Conservation (phyloP, 2,888 invertebrate genomes). For the Xestia rhomboidea region DNA sequence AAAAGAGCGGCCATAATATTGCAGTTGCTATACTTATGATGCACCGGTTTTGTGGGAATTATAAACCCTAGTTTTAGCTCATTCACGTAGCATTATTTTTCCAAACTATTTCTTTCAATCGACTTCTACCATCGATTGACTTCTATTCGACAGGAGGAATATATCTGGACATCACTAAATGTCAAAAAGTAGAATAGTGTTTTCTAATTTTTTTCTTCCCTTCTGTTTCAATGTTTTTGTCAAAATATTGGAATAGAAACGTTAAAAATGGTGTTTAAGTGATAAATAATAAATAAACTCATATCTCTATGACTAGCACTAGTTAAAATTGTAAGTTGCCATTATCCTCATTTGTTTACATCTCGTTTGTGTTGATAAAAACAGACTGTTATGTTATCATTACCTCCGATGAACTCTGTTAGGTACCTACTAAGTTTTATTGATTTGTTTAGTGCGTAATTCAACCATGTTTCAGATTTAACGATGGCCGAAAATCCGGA, state of each 20-base stretch:
- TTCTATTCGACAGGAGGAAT: not conserved
- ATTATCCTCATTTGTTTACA: not conserved
- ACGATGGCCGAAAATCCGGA: slow-evolving; percentile 67
- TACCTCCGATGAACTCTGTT: too few species aligned
- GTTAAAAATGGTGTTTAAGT: slow-evolving; percentile 15
- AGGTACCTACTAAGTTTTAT: not conserved
- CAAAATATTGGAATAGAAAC: not conserved
- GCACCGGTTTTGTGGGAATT: too few species aligned
- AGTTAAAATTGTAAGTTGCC: slow-evolving; percentile 39
- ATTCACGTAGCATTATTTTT: not conserved
- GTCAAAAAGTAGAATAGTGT: slow-evolving; percentile 20
- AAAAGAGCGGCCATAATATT: not conserved
- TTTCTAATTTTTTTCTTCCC: not conserved
- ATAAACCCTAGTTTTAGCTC: not conserved
- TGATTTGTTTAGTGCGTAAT: not conserved
- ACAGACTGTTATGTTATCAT: not conserved
- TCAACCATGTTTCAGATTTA: slow-evolving; percentile 23
- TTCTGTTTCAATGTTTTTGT: slow-evolving; percentile 6
- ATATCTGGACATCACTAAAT: slow-evolving; percentile 23
- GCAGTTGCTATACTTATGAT: not conserved
- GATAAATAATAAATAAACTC: not conserved
- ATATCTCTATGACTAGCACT: not conserved
- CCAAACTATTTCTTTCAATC: not conserved
- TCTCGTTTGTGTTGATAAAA: not conserved
- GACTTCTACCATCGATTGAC: not conserved